Conservation (phyloP, 2,797 vertebrate genomes). For the Harpagifer antarcticus region DNA sequence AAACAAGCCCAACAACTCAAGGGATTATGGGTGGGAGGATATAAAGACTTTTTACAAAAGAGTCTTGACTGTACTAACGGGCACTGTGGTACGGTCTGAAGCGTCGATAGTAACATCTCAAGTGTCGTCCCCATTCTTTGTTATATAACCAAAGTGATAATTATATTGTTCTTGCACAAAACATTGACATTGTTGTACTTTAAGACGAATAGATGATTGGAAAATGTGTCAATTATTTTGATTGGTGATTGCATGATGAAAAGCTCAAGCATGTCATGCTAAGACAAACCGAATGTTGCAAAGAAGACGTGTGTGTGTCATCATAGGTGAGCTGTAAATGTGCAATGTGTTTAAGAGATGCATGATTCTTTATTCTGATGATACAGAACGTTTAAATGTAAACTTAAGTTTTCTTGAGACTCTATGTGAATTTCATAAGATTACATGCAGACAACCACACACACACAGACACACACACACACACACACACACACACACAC, state of each 20-base stretch:
- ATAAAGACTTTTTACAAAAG: too few relatives aligned
- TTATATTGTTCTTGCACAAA: too few relatives aligned
- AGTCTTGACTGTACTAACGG: too few relatives aligned
- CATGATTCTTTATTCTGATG: neutral
- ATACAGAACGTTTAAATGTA: neutral
- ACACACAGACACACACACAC: neutral
- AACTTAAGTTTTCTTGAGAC: neutral
- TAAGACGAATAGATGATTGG: too few relatives aligned
- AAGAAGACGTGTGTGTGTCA: neutral
- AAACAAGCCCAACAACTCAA: conserved; percentile 4
- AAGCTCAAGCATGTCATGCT: too few relatives aligned
- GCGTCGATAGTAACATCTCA: too few relatives aligned
- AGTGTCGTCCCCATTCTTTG: too few relatives aligned
- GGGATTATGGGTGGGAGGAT: conserved; percentile 8
- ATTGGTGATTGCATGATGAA: too few relatives aligned
- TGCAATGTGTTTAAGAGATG: neutral
- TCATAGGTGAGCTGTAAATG: neutral
- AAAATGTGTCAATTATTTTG: too few relatives aligned
- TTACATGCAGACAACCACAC: conserved; percentile 5
- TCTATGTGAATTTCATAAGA: neutral
- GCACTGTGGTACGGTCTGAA: too few relatives aligned
- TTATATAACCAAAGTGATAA: too few relatives aligned
- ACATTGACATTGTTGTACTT: too few relatives aligned
- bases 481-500: conserved; percentile 2
- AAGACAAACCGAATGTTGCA: neutral